Evolutionary conservation across 2,888 invertebrate species (phyloP).

Genomic region (Leptothorax acervorum): DNA sequence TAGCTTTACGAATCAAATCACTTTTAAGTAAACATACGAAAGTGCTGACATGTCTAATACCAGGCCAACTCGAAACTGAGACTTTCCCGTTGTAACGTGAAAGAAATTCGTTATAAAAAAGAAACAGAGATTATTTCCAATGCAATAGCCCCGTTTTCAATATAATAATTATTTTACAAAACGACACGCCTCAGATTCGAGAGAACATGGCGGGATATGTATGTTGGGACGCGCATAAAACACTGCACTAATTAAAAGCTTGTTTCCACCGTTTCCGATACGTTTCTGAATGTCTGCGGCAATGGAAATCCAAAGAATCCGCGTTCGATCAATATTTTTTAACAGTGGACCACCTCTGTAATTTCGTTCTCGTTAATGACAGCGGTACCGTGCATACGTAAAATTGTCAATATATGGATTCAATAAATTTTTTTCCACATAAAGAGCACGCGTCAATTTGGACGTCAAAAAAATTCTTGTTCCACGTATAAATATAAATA

Average conservation of each 20-base stretch:
- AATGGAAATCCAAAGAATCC: conserved; percentile 46
- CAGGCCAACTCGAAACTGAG: conserved; percentile 65
- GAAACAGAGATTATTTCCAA: not conserved
- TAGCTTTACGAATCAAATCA: not conserved
- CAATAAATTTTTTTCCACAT: not conserved
- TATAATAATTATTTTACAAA: not conserved
- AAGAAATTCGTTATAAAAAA: not conserved
- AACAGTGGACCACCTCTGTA: conserved; percentile 80
- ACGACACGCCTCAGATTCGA: conserved; percentile 59
- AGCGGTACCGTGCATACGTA: conserved; percentile 24
- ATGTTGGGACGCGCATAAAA: conserved; percentile 77
- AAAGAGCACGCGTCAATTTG: not conserved
- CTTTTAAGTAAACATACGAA: conserved; percentile 9
- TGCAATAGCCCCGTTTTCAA: not conserved
- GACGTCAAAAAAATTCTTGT: not conserved
- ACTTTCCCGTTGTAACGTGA: conserved; percentile 25
- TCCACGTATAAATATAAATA: not conserved
- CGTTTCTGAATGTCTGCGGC: conserved; percentile 33
- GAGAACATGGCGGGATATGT: conserved; percentile 46
- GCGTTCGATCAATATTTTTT: conserved; percentile 57
- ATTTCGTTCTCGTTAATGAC: conserved; percentile 51
- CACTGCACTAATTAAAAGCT: conserved; percentile 78
- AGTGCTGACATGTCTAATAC: conserved; percentile 50
- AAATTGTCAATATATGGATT: not conserved
- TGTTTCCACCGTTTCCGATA: conserved; percentile 52